Evolutionary conservation across 2,888 invertebrate species (phyloP).

Genomic region (Bombylius major): DNA sequence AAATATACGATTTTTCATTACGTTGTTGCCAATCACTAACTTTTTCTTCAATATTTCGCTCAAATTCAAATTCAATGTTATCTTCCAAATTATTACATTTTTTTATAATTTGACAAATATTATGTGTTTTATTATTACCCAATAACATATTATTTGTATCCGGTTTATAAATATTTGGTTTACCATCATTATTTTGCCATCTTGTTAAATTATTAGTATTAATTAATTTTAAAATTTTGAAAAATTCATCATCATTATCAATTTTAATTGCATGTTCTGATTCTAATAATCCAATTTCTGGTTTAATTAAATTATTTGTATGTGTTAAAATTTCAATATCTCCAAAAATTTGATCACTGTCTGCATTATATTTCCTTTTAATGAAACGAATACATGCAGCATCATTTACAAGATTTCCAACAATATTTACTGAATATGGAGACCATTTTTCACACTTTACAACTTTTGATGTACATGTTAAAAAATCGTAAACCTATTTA

Average conservation of each 20-base stretch:
- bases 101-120: background rate
- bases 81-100: background rate
- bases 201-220: conserved; percentile 7
- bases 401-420: conserved; percentile 8
- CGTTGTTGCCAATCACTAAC: conserved; percentile 9
- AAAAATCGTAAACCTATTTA: conserved; percentile 10
- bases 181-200: conserved; percentile 8
- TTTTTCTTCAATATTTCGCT: conserved; percentile 2
- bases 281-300: conserved; percentile 5
- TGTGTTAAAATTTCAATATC: conserved; percentile 7
- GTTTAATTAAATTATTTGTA: conserved; percentile 7
- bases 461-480: background rate
- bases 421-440: conserved; percentile 5
- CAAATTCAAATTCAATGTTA: background rate
- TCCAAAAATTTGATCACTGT: conserved; percentile 9
- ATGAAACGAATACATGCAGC: conserved; percentile 4
- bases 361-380: background rate
- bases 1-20: background rate
- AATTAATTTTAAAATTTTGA: conserved; percentile 1
- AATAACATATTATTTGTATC: background rate
- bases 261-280: conserved; percentile 2
- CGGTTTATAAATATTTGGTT: conserved; percentile 1
- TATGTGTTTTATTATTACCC: background rate
- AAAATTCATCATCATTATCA: conserved; percentile 1
- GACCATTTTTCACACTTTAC: conserved; percentile 7